Evolutionary conservation across 2,113 vertebrate genomes (phyloP), one percentile per base, ranked within the genome.

Genomic region (Dissostichus mawsoni): DNA sequence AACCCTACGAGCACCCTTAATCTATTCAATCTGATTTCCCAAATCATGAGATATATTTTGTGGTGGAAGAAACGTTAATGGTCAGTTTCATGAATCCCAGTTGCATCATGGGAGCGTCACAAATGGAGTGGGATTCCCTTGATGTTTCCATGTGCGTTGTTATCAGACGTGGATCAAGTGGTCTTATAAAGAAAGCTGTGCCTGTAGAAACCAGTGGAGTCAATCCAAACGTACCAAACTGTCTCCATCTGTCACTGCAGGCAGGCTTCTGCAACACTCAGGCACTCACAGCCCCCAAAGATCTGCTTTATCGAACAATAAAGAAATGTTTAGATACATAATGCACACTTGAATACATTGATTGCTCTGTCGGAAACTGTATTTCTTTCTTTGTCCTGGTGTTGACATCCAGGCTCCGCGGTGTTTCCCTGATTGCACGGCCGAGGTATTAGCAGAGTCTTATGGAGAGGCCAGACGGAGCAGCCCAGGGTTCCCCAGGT

Each of bases 171-270:
- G 76, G 76, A 78, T 87, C 67, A 77, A 63, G 48, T 80, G 61
- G 81, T 47, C 66, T 87, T 86, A 82, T 56, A 57, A 73, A 68
- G 59, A 68, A 79, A 78, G 45, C 76, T 48, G 57, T 57, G 56
- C 52, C 72, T 23, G 67, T 68, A 57, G 59, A 82, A 86, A 86
- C 51, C 66, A 73, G 11, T 82, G 66, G 86, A 87, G 71, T 68
- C 51, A 16, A 72, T 87, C 80, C 87, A 75, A 85, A 86, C 69
- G 29, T 50, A 68, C 69, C 79, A 51, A 79, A 73, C 72, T 68
- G 66, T 81, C 80, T 72, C 85, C 90, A 89, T 90, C 86, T 89
- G 88, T 82, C 84, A 76, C 87, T 84, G 77, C 69, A 83, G 79
- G 82, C 76, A 56, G 52, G 65, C 18, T 67, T 59, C 76, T 76